phyloP scores from a whole-genome alignment of 2,113 vertebrate species.

The Oophaga pumilio region DNA sequence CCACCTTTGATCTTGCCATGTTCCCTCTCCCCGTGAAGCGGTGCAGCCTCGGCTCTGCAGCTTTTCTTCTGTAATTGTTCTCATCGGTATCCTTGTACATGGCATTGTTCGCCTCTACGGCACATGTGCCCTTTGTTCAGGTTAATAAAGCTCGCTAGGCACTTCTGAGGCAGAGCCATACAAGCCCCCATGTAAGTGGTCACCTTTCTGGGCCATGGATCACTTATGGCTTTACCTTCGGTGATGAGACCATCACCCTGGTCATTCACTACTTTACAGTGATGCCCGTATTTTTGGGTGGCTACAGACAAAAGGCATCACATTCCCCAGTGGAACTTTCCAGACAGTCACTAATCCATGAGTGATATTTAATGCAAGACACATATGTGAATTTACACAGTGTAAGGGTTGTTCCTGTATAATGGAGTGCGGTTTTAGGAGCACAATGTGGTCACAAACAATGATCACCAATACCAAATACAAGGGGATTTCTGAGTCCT shows the following conservation, averaged over 20 bases:
- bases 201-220: background rate
- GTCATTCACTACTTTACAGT: background rate
- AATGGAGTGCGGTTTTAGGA: too few species aligned
- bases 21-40: background rate
- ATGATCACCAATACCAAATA: too few species aligned
- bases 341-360: too few species aligned
- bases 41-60: constrained; percentile 20
- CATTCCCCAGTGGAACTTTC: too few species aligned
- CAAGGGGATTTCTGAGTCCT: too few species aligned
- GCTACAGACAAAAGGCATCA: too few species aligned
- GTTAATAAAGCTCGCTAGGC: background rate
- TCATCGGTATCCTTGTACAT: background rate
- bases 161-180: background rate
- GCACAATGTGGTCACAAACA: too few species aligned
- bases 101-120: background rate
- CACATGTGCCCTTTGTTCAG: constrained; percentile 36
- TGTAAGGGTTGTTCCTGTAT: too few species aligned
- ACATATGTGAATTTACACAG: too few species aligned
- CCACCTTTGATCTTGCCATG: constrained; percentile 7
- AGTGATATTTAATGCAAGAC: too few species aligned
- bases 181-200: background rate
- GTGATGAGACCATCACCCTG: background rate
- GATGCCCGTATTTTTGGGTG: background rate
- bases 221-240: background rate
- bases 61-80: constrained; percentile 35